Evolutionary conservation across 2,113 vertebrate species (phyloP).

Genomic region (Elgaria multicarinata): DNA sequence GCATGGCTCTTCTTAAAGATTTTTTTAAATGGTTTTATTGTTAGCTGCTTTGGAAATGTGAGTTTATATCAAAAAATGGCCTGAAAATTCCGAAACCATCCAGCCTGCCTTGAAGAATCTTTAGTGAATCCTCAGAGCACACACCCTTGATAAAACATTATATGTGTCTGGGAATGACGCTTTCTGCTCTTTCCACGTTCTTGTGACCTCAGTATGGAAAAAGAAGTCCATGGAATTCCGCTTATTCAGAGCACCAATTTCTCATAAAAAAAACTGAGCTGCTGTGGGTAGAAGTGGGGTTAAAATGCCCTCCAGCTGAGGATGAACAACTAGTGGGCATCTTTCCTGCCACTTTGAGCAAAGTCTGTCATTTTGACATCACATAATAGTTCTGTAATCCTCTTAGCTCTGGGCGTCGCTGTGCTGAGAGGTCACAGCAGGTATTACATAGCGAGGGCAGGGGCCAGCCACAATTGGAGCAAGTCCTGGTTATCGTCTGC

Average conservation of each 20-base stretch:
- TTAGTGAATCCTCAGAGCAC: not conserved
- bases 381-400: conserved; percentile 46
- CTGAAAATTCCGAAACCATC: not conserved
- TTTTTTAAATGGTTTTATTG: not conserved
- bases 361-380: not conserved
- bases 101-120: conserved; percentile 20
- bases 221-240: accelerated
- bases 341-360: not conserved
- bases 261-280: accelerated
- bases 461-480: not conserved
- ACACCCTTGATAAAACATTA: accelerated
- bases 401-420: conserved; percentile 40
- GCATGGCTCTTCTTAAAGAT: too few relatives aligned
- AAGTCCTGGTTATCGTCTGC: not conserved
- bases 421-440: conserved; percentile 10
- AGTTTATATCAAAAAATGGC: not conserved
- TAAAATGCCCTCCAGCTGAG: not conserved
- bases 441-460: not conserved
- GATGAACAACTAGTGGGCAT: not conserved
- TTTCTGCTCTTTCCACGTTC: not conserved
- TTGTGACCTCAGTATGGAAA: not conserved
- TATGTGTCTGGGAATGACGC: not conserved
- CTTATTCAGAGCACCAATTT: not conserved
- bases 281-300: not conserved
- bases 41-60: not conserved